Evolutionary conservation across 2,113 vertebrate species (phyloP).

Genomic region (Mustela nigripes): DNA sequence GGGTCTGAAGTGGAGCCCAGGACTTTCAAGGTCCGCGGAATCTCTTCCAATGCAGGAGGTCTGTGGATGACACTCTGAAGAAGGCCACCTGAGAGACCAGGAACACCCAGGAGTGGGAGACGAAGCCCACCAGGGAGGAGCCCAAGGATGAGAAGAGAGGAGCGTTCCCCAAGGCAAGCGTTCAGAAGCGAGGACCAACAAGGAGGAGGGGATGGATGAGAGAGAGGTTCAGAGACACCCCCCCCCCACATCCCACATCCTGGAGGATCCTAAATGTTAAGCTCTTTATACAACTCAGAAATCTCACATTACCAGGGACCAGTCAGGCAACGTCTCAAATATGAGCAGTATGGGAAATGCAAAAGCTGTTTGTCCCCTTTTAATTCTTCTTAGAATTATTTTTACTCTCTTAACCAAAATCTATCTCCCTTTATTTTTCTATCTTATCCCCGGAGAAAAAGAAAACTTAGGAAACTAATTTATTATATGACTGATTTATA

Average conservation of each 20-base stretch:
- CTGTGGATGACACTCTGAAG: background rate
- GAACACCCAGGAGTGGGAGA: background rate
- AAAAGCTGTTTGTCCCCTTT: background rate
- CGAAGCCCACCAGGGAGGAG: too few relatives aligned
- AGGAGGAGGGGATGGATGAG: background rate
- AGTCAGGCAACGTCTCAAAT: background rate
- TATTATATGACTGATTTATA: background rate
- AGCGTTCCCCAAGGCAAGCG: background rate
- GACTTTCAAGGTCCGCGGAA: background rate
- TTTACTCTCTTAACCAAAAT: slow-evolving; percentile 15
- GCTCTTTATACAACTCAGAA: background rate
- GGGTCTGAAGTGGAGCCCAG: background rate
- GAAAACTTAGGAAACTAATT: slow-evolving; percentile 31
- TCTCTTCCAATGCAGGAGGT: background rate
- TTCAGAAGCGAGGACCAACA: background rate
- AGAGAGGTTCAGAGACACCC: background rate
- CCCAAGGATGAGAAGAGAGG: background rate
- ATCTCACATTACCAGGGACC: background rate
- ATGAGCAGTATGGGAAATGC: background rate
- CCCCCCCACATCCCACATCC: background rate
- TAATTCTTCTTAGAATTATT: background rate
- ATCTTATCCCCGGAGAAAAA: background rate
- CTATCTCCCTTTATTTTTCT: background rate
- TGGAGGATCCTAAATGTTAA: background rate
- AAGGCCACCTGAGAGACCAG: background rate